Evolutionary conservation across 2,888 invertebrate species (phyloP), one percentile per base, ranked within the genome.

Genomic region (Autographa pulchrina): DNA sequence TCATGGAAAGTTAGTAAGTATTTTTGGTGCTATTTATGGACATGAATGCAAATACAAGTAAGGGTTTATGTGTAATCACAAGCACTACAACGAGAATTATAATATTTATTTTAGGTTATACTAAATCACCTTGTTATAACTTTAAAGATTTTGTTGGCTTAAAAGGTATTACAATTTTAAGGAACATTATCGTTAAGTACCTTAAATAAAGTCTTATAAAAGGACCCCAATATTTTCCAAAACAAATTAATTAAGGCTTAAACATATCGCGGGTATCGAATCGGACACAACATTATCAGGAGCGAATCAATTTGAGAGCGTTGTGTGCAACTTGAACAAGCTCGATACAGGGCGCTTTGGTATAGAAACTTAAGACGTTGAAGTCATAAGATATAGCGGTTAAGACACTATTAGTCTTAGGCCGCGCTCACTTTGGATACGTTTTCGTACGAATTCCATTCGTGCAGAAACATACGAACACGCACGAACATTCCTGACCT

Each of bases 261-360:
- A 65, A 79, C 75, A 81, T 84, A 79, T 81, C 82, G 62, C 43
- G 13, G 63, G 72, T 73, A 74, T 78, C 68, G 63, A 82, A 81
- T 82, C 81, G 60, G 75, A 83, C 81, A 75, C 72, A 72, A 71
- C 81, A 81, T 81, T 88, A 89, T 89, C 89, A 78, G 85, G 78
- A 85, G 86, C 88, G 85, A 89, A 92, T 92, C 92, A 90, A 88
- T 90, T 89, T 89, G 82, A 87, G 88, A 86, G 83, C 82, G 77
- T 84, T 83, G 85, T 86, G 87, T 88, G 87, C 85, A 81, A 84
- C 85, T 88, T 85, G 87, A 86, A 85, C 89, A 91, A 90, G 89
- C 84, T 85, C 81, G 89, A 87, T 89, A 89, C 88, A 81, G 83
- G 85, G 82, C 85, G 86, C 86, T 86, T 80, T 80, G 88, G 86